Evolutionary conservation across 1,140 invertebrate genomes (phyloP), one percentile per base, ranked within the genome.

Genomic region (Drosophila lacteicornis): DNA sequence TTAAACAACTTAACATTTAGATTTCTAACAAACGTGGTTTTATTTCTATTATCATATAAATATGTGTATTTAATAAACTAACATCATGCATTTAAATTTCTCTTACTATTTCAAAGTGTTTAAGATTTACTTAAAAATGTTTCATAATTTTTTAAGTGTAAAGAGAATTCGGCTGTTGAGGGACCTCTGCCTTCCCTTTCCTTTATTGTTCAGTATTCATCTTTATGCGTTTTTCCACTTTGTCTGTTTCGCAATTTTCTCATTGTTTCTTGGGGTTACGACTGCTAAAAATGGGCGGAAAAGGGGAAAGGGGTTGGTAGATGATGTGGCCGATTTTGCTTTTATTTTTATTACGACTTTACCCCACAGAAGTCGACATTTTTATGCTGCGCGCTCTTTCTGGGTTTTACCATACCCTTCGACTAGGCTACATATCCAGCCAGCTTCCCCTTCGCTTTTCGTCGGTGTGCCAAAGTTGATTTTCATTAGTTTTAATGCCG

Each of bases 401-500:
- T 84, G 73, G 62, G 43, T 57, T 58, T 43, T 43, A 73, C 49
- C 69, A 51, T 51, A 53, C 59, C 58, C 36, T 40, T 43, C 30
- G 38, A 8, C 8, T 5, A 15, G 22, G 19, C 42, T n/a, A 50
- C 45, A 36, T 71, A 55, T 38, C 1, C 46, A 33, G 56, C 12
- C 56, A 22, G 25, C 8, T 40, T 55, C 27, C 36, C 27, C 62
- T 17, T 13, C 40, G 59, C 27, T 59, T 59, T 83, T 62, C 67
- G 78, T 57, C 81, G 83, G 77, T 85, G 78, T 75, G 83, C 53
- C 77, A 88, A 87, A 87, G 84, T 87, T 87, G 86, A 87, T 88
- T 87, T 87, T 87, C 84, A 87, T 87, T 87, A 87, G 80, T 87
- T 88, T 87, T 84, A 87, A 87, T 87, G 80, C 81, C 77, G 77